Evolutionary conservation across 2,113 vertebrate species (phyloP).

Genomic region (Tapirus terrestris): DNA sequence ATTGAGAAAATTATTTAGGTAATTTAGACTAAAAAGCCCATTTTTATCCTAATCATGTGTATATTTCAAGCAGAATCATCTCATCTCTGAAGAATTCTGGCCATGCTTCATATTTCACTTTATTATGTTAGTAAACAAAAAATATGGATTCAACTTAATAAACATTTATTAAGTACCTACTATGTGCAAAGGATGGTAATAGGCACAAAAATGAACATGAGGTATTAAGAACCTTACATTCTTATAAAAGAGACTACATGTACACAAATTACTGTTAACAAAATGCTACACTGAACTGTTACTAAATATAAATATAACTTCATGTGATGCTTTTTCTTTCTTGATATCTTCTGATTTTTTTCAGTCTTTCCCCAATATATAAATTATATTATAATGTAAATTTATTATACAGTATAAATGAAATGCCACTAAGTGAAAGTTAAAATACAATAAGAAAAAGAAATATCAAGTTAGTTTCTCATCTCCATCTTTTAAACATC

Average conservation of each 20-base stretch:
- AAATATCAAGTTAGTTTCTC: constrained; percentile 45
- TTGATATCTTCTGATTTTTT: background rate
- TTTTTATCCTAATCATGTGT: constrained; percentile 24
- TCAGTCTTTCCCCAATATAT: background rate
- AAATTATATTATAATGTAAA: constrained; percentile 28
- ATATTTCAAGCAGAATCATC: constrained; percentile 18
- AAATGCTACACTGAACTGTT: background rate
- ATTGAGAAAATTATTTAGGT: background rate
- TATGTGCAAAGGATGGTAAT: background rate
- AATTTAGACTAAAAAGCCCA: constrained; percentile 19
- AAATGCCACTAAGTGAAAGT: constrained; percentile 43
- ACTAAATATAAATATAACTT: background rate
- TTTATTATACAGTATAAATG: constrained; percentile 14
- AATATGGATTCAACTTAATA: background rate
- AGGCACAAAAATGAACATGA: background rate
- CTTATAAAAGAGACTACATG: background rate
- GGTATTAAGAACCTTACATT: background rate
- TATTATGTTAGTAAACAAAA: constrained; percentile 34
- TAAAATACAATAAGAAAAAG: constrained; percentile 36
- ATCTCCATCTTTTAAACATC: background rate
- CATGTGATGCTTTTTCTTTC: background rate
- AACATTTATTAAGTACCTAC: background rate
- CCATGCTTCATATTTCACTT: background rate
- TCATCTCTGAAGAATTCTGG: constrained; percentile 4
- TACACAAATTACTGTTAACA: background rate